A percentile compares a stretch with the other conserved stretches of the same genome.
Conservation (phyloP, 1,140 invertebrate genomes). For the Drosophila sp. region DNA sequence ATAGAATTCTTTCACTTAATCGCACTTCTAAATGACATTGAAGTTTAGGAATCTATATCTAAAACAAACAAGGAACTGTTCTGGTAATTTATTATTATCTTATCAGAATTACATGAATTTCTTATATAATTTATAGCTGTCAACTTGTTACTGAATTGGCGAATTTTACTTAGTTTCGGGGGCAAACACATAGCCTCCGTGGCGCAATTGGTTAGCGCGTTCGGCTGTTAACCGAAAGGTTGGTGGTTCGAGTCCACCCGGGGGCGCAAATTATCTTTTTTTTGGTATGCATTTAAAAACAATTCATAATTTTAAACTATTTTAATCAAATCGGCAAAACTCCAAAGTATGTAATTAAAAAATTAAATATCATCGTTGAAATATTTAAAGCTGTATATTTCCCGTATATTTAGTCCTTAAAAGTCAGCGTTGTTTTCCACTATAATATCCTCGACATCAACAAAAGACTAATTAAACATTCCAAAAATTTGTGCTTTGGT, state of each 20-base stretch:
- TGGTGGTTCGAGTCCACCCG: conserved; percentile 93
- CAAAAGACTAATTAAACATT: no score
- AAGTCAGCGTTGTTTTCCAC: no score
- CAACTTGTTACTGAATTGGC: not conserved
- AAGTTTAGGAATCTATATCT: not conserved
- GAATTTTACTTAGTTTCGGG: not conserved
- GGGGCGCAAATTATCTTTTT: conserved; percentile 85
- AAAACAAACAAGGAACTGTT: not conserved
- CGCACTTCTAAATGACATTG: not conserved
- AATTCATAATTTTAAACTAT: not conserved
- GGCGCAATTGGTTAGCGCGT: conserved; percentile 93
- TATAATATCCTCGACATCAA: no score
- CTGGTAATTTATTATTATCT: not conserved
- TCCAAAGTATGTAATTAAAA: no score
- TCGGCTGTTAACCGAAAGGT: conserved; percentile 96
- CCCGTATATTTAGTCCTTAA: no score
- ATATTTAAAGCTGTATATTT: no score
- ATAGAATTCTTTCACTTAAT: not conserved
- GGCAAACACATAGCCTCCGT: conserved; percentile 86
- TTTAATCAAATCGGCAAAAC: not conserved
- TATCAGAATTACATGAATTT: not conserved
- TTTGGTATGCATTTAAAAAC: no score
- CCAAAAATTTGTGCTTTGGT: no score
- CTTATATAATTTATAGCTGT: not conserved
- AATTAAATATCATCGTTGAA: no score